phyloP scores from a whole-genome alignment of 2,113 vertebrate genomes.

The Mionectes macconnelli region DNA sequence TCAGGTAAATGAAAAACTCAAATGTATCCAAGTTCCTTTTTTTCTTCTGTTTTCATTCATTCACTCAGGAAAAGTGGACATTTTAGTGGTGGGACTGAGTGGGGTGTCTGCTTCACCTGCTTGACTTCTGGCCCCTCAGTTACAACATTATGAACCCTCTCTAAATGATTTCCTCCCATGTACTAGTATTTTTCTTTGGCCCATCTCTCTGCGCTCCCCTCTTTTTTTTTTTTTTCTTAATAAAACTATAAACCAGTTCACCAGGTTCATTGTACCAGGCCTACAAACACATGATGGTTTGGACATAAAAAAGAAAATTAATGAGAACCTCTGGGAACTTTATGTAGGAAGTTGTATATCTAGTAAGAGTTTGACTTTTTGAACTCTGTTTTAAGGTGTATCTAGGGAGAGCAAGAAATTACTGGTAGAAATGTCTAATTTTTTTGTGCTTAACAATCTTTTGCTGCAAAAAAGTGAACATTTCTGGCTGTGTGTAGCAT shows the following conservation, averaged over 20 bases:
- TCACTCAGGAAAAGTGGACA: background rate
- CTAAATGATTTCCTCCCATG: background rate
- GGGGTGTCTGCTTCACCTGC: background rate
- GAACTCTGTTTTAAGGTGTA: background rate
- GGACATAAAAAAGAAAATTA: background rate
- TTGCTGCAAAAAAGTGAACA: background rate
- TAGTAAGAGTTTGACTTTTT: background rate
- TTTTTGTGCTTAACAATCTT: background rate
- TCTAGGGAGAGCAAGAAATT: background rate
- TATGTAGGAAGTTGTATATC: accelerated
- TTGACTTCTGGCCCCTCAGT: background rate
- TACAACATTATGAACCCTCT: no score
- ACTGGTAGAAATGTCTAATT: background rate
- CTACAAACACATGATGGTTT: background rate
- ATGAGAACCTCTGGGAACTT: background rate
- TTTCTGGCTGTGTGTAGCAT: background rate
- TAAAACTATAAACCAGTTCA: background rate
- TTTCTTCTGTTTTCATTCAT: background rate
- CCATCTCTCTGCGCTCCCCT: accelerated
- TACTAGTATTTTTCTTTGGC: background rate
- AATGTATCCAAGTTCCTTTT: background rate
- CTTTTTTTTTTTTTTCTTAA: accelerated
- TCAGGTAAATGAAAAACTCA: background rate
- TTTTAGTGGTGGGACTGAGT: no score
- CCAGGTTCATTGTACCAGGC: background rate